Evolutionary conservation across 2,797 vertebrate genomes (phyloP), one percentile per base, ranked within the genome.

Genomic region (Glossophaga mutica): DNA sequence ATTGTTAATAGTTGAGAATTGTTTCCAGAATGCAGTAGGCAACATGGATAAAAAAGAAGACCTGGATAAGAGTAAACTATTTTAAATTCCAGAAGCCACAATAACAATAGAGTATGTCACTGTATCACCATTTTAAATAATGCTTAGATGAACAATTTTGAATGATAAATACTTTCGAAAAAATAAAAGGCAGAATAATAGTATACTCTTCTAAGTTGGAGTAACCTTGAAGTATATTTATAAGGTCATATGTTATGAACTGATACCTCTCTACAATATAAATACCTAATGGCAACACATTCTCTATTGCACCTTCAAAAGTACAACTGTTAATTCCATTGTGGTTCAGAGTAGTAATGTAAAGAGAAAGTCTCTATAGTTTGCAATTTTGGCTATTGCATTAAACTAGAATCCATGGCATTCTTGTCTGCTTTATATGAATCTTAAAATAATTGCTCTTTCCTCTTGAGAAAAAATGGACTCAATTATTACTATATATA

Each of bases 271-370:
- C 6, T 85, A 29, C 73, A 90, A 70, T 87, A 71, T 67, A 78
- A 96, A 73, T 73, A 71, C 26, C 82, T 91, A 68, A 93, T 18
- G 39, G 55, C 12, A 88, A 77, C 29, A 71, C 21, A 73, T 91
- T 94, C 2, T 22, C 9, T 87, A 26, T 3, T 86, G 18, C 0
- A 65, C 18, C 32, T 83, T 88, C 65, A 84, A 84, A 93, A 68
- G 65, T 96, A 96, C 0, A 81, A 96, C 21, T 50, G 42, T 19
- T 93, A 97, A 79, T 90, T 89, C 84, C 84, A 90, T 86, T 85
- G 83, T 12, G 97, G 26, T 77, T 91, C 50, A 91, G 42, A 65
- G 9, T 15, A 97, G 50, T 89, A 92, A 34, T 5, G 65, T 71
- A 86, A 74, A 93, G 19, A 76, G 37, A 6, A 93, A 87, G 83